Conservation (phyloP, 1,140 invertebrate genomes). For the Drosophila chauvacae region DNA sequence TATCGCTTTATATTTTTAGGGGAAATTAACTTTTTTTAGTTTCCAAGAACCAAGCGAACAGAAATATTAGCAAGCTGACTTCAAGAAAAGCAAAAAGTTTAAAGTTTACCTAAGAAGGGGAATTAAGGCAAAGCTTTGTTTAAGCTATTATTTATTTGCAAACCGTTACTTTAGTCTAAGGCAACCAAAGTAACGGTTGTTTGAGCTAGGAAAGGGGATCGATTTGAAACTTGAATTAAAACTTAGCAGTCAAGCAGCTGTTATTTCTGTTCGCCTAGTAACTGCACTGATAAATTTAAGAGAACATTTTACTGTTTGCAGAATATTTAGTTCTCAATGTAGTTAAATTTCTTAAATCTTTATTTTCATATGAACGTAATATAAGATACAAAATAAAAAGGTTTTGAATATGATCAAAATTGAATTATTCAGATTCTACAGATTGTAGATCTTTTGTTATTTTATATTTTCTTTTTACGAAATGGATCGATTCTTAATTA, state of each 20-base stretch:
- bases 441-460: too few species aligned
- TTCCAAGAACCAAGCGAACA: neutral
- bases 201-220: neutral
- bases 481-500: too few species aligned
- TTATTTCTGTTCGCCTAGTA: neutral
- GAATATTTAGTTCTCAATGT: too few species aligned
- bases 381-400: too few species aligned
- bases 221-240: neutral
- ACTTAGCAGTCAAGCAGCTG: neutral
- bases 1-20: neutral
- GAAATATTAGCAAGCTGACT: neutral
- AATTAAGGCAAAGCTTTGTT: neutral
- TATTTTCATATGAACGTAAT: too few species aligned
- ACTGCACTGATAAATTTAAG: neutral
- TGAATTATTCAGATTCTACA: too few species aligned
- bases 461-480: too few species aligned
- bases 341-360: too few species aligned
- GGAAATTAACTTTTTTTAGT: neutral
- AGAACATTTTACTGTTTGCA: too few species aligned
- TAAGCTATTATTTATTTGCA: neutral
- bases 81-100: neutral
- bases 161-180: neutral
- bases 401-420: too few species aligned
- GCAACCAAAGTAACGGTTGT: neutral
- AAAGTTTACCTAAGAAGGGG: neutral